Evolutionary conservation across 2,888 invertebrate genomes (phyloP).

Genomic region (Coremacera marginata): DNA sequence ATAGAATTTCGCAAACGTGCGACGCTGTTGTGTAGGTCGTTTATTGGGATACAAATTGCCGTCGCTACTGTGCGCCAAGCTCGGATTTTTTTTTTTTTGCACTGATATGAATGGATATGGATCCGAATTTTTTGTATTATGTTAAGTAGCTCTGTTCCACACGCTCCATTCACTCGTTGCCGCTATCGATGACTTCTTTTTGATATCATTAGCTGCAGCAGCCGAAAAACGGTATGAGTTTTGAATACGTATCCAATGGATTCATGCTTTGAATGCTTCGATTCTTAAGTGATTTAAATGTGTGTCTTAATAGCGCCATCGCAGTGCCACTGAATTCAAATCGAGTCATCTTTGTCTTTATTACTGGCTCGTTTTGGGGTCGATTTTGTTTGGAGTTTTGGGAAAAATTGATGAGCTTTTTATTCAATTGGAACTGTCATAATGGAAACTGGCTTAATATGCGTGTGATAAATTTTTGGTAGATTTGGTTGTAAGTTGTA

Average conservation of each 20-base stretch:
- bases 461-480: constrained; percentile 7
- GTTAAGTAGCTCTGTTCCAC: constrained; percentile 21
- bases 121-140: constrained; percentile 9
- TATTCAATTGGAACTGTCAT: constrained; percentile 32
- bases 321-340: constrained; percentile 33
- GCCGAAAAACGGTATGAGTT: not conserved
- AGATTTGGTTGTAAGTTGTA: no score
- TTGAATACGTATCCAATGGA: constrained; percentile 15
- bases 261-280: not conserved
- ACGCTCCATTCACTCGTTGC: not conserved
- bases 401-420: constrained; percentile 29
- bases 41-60: constrained; percentile 19
- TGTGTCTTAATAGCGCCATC: constrained; percentile 36
- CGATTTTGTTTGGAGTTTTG: constrained; percentile 1
- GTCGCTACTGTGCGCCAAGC: constrained; percentile 11
- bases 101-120: not conserved
- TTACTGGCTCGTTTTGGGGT: constrained; percentile 1
- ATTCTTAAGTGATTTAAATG: constrained; percentile 33
- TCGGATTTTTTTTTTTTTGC: not conserved
- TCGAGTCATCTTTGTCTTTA: constrained; percentile 25
- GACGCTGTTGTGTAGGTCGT: not conserved
- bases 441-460: constrained; percentile 6
- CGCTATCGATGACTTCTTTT: constrained; percentile 10
- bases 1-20: constrained; percentile 26
- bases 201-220: constrained; percentile 28